Evolutionary conservation across 2,113 vertebrate species (phyloP), one percentile per base, ranked within the genome.

Genomic region (Aegypius monachus): DNA sequence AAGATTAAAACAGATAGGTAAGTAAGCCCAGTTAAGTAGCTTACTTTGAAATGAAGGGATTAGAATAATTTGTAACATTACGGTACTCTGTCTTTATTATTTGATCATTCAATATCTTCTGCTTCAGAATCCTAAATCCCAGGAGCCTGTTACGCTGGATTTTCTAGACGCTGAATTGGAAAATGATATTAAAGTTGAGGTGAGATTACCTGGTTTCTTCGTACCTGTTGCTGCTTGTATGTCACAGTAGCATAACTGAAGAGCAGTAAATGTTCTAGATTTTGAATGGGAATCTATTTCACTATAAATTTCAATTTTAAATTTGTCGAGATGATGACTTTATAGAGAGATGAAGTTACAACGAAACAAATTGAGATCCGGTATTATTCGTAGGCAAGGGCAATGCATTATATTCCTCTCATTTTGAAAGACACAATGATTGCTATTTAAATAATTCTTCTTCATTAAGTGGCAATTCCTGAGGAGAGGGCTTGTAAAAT

Each of bases 171-270:
- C 99, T 27, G 99, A 99, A 88, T 88, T 99, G 94, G 99, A 99
- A 97, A 99, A 99, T 95, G 98, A 99, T 90, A 99, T 99, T 95
- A 99, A 99, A 98, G 99, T 99, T 63, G 98, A 99, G 99, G 99
- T 99, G 98, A 97, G 98, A 92, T 38, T 86, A 7, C 29, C 10
- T 65, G 16, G 8, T 38, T 65, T 87, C 47, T 82, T 61, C 55
- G 11, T 42, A 21, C 22, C 1, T 62, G 6, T 77, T 92, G 10
- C 40, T 84, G 13, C 13, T 67, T 62, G 0, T 52, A 36, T 55
- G 72, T 94, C 45, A 68, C 11, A 40, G 6, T 42, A 11, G 32
- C 71, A 56, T 29, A 47, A 47, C 5, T 66, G 38, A 38, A 78
- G 88, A 48, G 5, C 4, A 27, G 36, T 61, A n/a, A n/a, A n/a